phyloP scores from a whole-genome alignment of 1,140 invertebrate genomes.

The Drosophila pachea region DNA sequence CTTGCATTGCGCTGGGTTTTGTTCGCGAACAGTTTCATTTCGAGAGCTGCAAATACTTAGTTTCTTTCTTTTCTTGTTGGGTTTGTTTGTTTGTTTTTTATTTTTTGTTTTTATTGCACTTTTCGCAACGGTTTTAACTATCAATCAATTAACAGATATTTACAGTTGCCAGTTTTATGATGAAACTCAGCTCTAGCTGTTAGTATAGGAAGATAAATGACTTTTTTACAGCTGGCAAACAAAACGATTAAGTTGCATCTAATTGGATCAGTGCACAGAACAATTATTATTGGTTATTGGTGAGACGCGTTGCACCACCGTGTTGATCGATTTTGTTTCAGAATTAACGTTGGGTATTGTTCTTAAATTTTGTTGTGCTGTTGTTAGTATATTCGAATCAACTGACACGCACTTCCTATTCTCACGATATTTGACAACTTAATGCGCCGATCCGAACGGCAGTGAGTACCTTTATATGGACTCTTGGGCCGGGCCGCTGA shows the following conservation, averaged over 20 bases:
- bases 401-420: slow-evolving; percentile 76
- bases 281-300: slow-evolving; percentile 28
- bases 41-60: slow-evolving; percentile 4
- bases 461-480: slow-evolving; percentile 73
- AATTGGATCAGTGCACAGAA: too few relatives aligned
- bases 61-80: too few relatives aligned
- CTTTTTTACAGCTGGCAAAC: slow-evolving; percentile 33
- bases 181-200: slow-evolving; percentile 56
- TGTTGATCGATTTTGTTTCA: slow-evolving; percentile 10
- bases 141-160: slow-evolving; percentile 46
- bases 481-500: slow-evolving; percentile 60
- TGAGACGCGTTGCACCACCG: slow-evolving; percentile 3
- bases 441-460: slow-evolving; percentile 63
- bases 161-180: slow-evolving; percentile 50
- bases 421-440: slow-evolving; percentile 76
- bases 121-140: slow-evolving; percentile 25
- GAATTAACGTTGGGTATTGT: neutral
- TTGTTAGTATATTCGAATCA: slow-evolving; percentile 54
- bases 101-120: slow-evolving; percentile 19
- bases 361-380: slow-evolving; percentile 6
- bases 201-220: slow-evolving; percentile 1
- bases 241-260: too few relatives aligned
- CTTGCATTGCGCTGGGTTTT: slow-evolving; percentile 72
- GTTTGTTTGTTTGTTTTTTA: too few relatives aligned
- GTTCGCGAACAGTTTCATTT: slow-evolving; percentile 69